A percentile compares a stretch with the other conserved stretches of the same genome.
phyloP scores from a whole-genome alignment of 2,797 vertebrate species.

The Hemitrygon akajei region DNA sequence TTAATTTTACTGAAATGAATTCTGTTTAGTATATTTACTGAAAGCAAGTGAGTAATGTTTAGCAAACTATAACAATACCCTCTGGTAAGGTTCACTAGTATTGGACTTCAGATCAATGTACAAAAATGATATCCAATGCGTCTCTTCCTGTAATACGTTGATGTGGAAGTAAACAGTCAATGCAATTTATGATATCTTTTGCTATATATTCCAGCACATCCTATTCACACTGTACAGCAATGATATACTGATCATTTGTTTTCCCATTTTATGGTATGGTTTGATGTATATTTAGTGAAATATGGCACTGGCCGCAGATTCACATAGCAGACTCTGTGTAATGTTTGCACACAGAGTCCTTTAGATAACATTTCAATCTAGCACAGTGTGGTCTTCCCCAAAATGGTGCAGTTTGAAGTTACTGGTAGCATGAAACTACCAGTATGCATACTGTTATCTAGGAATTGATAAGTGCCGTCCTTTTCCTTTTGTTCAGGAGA shows the following conservation, averaged over 20 bases:
- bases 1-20: background rate
- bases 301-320: background rate
- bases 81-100: background rate
- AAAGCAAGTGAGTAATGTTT: background rate
- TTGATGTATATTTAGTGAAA: background rate
- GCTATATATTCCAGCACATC: background rate
- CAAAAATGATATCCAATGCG: background rate
- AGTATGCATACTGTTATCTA: background rate
- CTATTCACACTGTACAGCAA: background rate
- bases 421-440: no score
- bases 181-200: background rate
- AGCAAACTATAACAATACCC: background rate
- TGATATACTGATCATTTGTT: background rate
- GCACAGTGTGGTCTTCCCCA: no score
- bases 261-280: background rate
- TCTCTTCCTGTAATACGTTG: background rate
- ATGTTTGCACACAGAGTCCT: background rate
- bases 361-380: no score
- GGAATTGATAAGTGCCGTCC: no score
- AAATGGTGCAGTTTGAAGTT: no score
- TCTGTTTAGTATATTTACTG: background rate
- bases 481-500: background rate
- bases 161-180: background rate
- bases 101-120: background rate
- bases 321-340: no score